phyloP scores from a whole-genome alignment of 2,888 invertebrate species.

The Amphipoea lucens region DNA sequence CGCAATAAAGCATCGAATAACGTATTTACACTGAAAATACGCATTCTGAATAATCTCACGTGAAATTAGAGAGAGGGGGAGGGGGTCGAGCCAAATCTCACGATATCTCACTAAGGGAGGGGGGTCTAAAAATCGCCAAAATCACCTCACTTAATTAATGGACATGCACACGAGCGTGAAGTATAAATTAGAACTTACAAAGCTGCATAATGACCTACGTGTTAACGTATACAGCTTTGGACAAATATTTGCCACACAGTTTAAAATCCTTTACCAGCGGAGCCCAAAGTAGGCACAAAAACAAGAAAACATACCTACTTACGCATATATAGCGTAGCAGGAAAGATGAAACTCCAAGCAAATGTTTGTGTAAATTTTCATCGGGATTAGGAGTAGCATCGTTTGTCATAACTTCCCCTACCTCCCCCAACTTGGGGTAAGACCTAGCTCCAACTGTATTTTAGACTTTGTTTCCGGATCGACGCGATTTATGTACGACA shows the following conservation, averaged over 20 bases:
- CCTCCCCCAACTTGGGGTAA: conserved; percentile 53
- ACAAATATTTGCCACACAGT: conserved; percentile 9
- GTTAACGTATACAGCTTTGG: background rate
- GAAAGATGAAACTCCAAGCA: conserved; percentile 52
- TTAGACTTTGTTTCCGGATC: conserved; percentile 54
- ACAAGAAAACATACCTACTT: conserved; percentile 35
- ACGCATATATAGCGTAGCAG: conserved; percentile 9
- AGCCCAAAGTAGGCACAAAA: conserved; percentile 22
- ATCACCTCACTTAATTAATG: too few relatives aligned
- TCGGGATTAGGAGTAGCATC: conserved; percentile 58
- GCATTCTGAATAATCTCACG: too few relatives aligned
- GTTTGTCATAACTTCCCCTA: conserved; percentile 65
- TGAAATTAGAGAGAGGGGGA: too few relatives aligned
- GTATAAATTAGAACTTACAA: background rate
- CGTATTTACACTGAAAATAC: too few relatives aligned
- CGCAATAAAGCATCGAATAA: too few relatives aligned
- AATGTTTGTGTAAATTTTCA: conserved; percentile 64
- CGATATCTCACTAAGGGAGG: too few relatives aligned
- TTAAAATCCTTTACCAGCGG: background rate
- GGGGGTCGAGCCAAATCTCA: too few relatives aligned
- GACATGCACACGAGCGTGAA: background rate
- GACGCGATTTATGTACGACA: conserved; percentile 56
- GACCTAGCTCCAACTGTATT: conserved; percentile 59
- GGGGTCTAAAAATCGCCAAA: too few relatives aligned
- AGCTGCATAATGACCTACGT: background rate